Evolutionary conservation across 1,140 invertebrate species (phyloP), one percentile per base, ranked within the genome.

Genomic region (Papilio polytes): DNA sequence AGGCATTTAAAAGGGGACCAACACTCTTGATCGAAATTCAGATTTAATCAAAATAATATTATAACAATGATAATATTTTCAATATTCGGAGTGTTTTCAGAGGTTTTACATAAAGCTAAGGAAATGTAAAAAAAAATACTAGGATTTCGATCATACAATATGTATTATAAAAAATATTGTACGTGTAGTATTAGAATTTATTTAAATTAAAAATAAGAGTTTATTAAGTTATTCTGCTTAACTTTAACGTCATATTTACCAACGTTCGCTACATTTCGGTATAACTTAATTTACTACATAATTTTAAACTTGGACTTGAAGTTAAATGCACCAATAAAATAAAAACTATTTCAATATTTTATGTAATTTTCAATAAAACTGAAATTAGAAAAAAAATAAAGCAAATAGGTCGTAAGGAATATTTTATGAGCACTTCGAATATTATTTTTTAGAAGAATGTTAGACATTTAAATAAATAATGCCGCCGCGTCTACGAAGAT

Each of bases 391-490:
- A 59, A 8, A 59, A 20, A 9, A 59, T 59, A n/a, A 9, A 20
- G 56, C 20, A 31, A 15, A 70, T 31, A 36, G 31, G 12, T 3
- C 26, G 13, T 70, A 70, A 70, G 9, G 63, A 70, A 70, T 70
- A 70, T 70, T 70, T 70, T 70, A 70, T 70, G 63, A 70, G 63
- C 63, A 70, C 63, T 70, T 15, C 22, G 63, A 70, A 31, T 70
- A 70, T 70, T 70, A 70, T 12, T 1, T 63, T 63, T 26, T 63
- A 36, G 63, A 70, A 70, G 10, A 36, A 70, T 66, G 63, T 66
- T 31, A 66, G 22, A 66, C 63, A 26, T 15, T 70, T 70, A 31
- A 70, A 70, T 70, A 70, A 70, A 70, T 70, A 70, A 70, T 70
- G 26, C 26, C 26, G 13, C 15, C 63, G 26, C 63, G 31, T 31